A percentile compares a stretch with the other conserved stretches of the same genome.
phyloP scores from a whole-genome alignment of 2,113 vertebrate genomes.

The Phrynosoma platyrhinos region DNA sequence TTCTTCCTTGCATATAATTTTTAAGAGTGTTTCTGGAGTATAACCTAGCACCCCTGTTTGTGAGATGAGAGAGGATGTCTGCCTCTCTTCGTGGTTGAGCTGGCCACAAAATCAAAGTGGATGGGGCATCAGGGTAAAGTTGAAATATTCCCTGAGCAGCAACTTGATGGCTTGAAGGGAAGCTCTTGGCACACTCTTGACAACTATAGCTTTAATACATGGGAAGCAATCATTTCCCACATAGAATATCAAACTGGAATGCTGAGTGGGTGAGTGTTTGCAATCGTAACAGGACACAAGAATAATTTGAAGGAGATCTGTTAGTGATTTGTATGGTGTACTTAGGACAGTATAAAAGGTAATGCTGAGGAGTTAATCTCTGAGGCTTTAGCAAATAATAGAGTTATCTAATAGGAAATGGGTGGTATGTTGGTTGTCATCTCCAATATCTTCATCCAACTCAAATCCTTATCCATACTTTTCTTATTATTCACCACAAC shows the following conservation, averaged over 20 bases:
- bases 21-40: no score
- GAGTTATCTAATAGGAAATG: slow-evolving; percentile 69
- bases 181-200: background rate
- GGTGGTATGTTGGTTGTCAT: slow-evolving; percentile 74
- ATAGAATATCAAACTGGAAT: background rate
- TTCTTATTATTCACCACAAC: slow-evolving; percentile 62
- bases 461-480: slow-evolving; percentile 65
- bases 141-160: no score
- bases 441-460: slow-evolving; percentile 66
- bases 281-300: slow-evolving; percentile 58
- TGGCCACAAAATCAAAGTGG: background rate
- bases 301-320: slow-evolving; percentile 66
- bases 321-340: slow-evolving; percentile 67
- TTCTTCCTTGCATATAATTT: no score
- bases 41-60: no score
- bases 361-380: slow-evolving; percentile 67
- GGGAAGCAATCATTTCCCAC: slow-evolving; percentile 21
- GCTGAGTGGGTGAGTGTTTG: slow-evolving; percentile 49
- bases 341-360: slow-evolving; percentile 66
- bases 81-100: background rate
- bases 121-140: background rate
- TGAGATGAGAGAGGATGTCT: no score
- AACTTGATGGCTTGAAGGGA: background rate
- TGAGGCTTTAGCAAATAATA: slow-evolving; percentile 69
- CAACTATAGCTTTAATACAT: background rate